Conservation (phyloP, 2,888 invertebrate genomes). For the Deilephila porcellus region DNA sequence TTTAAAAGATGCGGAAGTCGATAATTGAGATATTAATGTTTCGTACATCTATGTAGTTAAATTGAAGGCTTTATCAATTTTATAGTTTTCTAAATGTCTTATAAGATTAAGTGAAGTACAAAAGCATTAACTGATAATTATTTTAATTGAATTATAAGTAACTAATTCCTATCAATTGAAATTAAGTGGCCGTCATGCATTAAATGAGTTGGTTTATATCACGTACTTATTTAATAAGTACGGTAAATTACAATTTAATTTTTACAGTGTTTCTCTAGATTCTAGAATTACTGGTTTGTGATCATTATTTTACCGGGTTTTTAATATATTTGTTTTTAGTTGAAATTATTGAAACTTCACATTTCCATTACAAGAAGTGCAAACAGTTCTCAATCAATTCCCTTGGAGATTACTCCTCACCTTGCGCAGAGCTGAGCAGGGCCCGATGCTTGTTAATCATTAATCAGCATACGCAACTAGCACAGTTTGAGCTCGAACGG, state of each 20-base stretch:
- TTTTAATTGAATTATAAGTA: not conserved
- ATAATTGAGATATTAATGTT: not conserved
- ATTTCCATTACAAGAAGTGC: too few species aligned
- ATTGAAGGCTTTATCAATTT: not conserved
- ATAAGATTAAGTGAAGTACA: not conserved
- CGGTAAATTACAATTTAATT: not conserved
- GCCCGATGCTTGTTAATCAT: not conserved
- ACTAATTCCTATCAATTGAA: not conserved
- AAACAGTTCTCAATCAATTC: too few species aligned
- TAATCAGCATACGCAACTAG: not conserved
- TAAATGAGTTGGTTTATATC: not conserved
- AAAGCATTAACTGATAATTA: not conserved
- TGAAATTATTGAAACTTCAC: too few species aligned
- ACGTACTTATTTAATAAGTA: not conserved
- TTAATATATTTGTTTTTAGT: not conserved
- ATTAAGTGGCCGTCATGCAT: not conserved
- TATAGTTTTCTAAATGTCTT: not conserved
- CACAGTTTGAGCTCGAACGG: not conserved
- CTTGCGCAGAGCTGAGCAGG: too few species aligned
- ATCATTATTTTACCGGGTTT: too few species aligned
- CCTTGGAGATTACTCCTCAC: too few species aligned
- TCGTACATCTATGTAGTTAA: not conserved
- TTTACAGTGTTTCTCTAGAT: not conserved
- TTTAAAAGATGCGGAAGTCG: not conserved
- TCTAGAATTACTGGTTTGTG: too few species aligned